Evolutionary conservation across 2,113 vertebrate genomes (phyloP), one percentile per base, ranked within the genome.

Genomic region (Chiloscyllium plagiosum): DNA sequence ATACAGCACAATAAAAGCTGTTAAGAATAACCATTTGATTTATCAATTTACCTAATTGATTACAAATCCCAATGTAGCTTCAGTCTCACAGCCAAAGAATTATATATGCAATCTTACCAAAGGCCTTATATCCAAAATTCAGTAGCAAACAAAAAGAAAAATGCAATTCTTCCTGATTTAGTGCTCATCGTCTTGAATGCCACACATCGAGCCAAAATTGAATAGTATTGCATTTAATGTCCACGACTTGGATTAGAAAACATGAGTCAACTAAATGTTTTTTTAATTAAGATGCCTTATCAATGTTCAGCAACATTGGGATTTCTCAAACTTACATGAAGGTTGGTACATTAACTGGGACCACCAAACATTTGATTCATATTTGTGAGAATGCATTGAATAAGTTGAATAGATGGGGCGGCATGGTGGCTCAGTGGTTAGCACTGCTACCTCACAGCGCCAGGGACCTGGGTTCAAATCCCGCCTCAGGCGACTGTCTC

Each of bases 101-200:
- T 97, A 97, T 96, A 92, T 87, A 95, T 96, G 90, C 96, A 96
- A 97, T 97, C 96, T 96, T 96, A 33, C 0, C 61, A n/a, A 97
- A 70, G 22, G 33, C 56, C 96, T 95, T 94, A 70, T 26, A 70
- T 26, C 96, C 56, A 96, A 65, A 37, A 15, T 8, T 42, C 78
- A 22, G 96, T 96, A 96, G 52, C 83, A 97, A 85, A 89, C 66
- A 96, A 96, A 96, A 96, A 96, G 65, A 97, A 47, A 13, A 83
- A 96, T 96, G 97, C 26, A 96, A 92, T 96, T 96, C 96, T 97
- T 96, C 96, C 97, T 96, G 92, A 96, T 97, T 97, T 97, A 96
- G 97, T 96, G 86, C 78, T 92, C 96, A 96, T 97, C 96, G 96
- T 97, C 96, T 97, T 96, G 96, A 97, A 96, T 80, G 96, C 96